Base-by-base conservation (phyloP, 2,113 vertebrate species). In the Herpailurus yagouaroundi region DNA sequence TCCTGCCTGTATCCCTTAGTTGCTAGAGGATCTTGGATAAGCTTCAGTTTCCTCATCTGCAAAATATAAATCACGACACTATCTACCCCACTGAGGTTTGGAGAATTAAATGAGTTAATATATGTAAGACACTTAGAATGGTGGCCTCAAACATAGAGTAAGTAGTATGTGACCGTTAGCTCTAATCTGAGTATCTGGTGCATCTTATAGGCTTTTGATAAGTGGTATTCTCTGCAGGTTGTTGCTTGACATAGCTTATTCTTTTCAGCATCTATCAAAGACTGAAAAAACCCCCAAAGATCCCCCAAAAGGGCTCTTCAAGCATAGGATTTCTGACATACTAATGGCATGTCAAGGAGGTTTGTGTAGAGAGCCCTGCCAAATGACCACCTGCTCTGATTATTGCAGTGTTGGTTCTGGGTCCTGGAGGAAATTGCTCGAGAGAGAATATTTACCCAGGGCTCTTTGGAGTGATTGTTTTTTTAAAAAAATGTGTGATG, bases 321-420 rank as follows among this genome's bases (percentile, higher is more conserved):
- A 73, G 3, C 60, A 52, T 87, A 38, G 41, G 84, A 90, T 88
- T 90, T 90, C 57, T 95, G 84, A 50, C 52, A 92, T 95, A 52
- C 89, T 94, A 57, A 81, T 91, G 87, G 50, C 60, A 89, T 91
- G 36, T 97, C 71, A 94, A 91, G 91, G 90, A 90, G 69, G 45
- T 94, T 96, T 91, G 80, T 96, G 29, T 81, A 66, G 29, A 89
- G 13, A 96, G 27, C 31, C 27, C 86, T 91, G 25, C 27, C 77
- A 88, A 86, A 90, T 96, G 92, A 95, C 57, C 80, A 81, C 83
- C 84, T 95, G 50, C 76, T 92, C 89, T 97, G 80, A 95, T 94
- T 79, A 82, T 33, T 92, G 87, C 41, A 66, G 0, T 83, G 9
- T 82, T 82, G 60, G 36, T 90, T 82, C 91, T 92, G 87, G 57